Evolutionary conservation across 2,888 invertebrate genomes (phyloP), one percentile per base, ranked within the genome.

Genomic region (Drosophila acutilabella): DNA sequence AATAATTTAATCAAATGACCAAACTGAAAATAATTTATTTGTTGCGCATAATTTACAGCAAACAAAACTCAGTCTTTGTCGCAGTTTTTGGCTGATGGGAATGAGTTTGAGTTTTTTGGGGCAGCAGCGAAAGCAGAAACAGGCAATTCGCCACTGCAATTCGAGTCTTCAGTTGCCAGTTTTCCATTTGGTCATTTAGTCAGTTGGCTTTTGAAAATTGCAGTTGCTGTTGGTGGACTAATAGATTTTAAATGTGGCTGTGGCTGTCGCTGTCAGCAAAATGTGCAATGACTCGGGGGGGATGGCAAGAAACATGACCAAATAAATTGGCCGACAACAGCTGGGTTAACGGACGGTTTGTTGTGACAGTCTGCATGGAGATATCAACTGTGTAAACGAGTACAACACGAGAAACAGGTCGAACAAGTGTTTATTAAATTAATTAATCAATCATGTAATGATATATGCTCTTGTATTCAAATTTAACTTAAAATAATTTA

Each of bases 1-100:
- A 70, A 88, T 76, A 86, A 78, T 83, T 86, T 86, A 88, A 86
- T 88, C 89, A 88, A 88, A 86, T 86, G 87, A 82, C 80, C 80
- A 71, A 71, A 44, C 68, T 61, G 70, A 75, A 80, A 72, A 74
- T 86, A 88, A 84, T 83, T 88, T 86, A 88, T 84, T 88, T 78
- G 76, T 57, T 74, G 70, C 76, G 72, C 72, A 78, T 73, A 70
- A 83, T 76, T 82, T 60, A 81, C 69, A 62, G 66, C 64, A 56
- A 53, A 61, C 65, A 61, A 69, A 41, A 41, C 23, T 66, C 45
- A 36, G 51, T 13, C 26, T 16, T 30, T 23, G n/a, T 56, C 20
- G 23, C 26, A 51, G 58, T 56, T 70, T 50, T 60, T 59, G 56
- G 67, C 68, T 71, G 23, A 6, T 23, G 23, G 23, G 23, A 23